Evolutionary conservation across 2,113 vertebrate genomes (phyloP), one percentile per base, ranked within the genome.

Genomic region (Dendrocopos noguchii): DNA sequence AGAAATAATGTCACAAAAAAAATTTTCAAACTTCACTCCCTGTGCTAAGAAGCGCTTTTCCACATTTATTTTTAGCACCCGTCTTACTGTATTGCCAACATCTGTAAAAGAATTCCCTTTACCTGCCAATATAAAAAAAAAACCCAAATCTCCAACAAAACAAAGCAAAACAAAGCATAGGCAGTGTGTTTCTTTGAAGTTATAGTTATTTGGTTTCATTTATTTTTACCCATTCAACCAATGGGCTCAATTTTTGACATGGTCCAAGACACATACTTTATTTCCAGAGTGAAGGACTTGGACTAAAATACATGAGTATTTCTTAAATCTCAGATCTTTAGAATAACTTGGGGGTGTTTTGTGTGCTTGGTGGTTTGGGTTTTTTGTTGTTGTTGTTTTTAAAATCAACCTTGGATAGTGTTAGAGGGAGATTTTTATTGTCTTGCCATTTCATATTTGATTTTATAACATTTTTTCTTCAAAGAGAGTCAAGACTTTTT

Each of bases 21-120:
- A 3, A 36, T 68, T 39, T 86, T 95, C 52, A 77, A 85, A 15
- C 74, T 87, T 75, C 33, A 59, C 10, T 80, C 47, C 79, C 90
- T 94, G 70, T 83, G 27, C 21, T 61, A 39, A 15, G 15, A 22
- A 94, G 59, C 39, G 66, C 53, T 86, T 95, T 97, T 92, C 86
- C 81, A 91, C 39, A 42, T 90, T 91, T 72, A 60, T 18, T 28
- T 91, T 88, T 91, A 95, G 84, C 87, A 75, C 17, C 50, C 16
- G 4, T 83, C 70, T 77, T 86, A 75, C 21, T 85, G 27, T 85
- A 78, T 50, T 80, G n/a, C 56, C 65, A 95, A n/a, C 18, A 93
- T 75, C 77, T 91, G 52, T 80, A 68, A 88, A 94, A 96, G 29
- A 34, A 94, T 89, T 80, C 20, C 53, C n/a, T 67, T 53, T 87